Conservation (phyloP, 2,797 vertebrate genomes). For the Echiichthys vipera region DNA sequence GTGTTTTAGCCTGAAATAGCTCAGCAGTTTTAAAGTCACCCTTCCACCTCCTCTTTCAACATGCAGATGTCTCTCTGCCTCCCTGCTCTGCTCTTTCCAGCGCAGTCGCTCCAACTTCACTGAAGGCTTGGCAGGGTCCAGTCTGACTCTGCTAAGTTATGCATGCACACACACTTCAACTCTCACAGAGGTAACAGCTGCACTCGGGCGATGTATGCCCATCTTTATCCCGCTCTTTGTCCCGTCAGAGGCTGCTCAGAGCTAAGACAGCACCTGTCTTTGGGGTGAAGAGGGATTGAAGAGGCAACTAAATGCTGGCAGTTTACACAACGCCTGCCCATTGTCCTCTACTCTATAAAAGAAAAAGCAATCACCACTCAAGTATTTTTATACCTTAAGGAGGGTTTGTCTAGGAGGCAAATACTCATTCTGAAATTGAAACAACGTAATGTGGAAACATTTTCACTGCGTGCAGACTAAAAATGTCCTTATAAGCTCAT, state of each 20-base stretch:
- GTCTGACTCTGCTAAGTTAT: constrained; percentile 66
- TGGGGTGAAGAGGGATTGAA: constrained; percentile 53
- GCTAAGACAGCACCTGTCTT: constrained; percentile 71
- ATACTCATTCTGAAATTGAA: constrained; percentile 6
- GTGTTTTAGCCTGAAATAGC: constrained; percentile 72
- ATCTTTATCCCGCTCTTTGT: constrained; percentile 48
- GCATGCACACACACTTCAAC: constrained; percentile 47
- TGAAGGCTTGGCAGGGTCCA: constrained; percentile 43
- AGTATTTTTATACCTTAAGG: constrained; percentile 40
- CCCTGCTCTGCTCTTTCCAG: constrained; percentile 53
- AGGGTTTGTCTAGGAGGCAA: background rate
- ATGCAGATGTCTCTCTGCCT: constrained; percentile 36
- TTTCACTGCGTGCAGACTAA: background rate
- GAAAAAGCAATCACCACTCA: constrained; percentile 39
- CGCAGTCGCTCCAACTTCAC: constrained; percentile 43
- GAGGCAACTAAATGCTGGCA: constrained; percentile 33
- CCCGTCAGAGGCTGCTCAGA: constrained; percentile 23
- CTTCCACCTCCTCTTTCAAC: constrained; percentile 40
- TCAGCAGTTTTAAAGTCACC: constrained; percentile 53
- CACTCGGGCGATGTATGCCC: constrained; percentile 27
- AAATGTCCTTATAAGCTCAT: background rate
- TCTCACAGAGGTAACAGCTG: constrained; percentile 66
- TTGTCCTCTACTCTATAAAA: constrained; percentile 46
- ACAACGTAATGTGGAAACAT: constrained; percentile 1
- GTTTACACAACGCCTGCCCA: constrained; percentile 38